These are phyloP conservation scores for Vanessa cardui DNA, from an alignment of 2,888 invertebrate genomes.

Conservation along the genomic window DNA sequence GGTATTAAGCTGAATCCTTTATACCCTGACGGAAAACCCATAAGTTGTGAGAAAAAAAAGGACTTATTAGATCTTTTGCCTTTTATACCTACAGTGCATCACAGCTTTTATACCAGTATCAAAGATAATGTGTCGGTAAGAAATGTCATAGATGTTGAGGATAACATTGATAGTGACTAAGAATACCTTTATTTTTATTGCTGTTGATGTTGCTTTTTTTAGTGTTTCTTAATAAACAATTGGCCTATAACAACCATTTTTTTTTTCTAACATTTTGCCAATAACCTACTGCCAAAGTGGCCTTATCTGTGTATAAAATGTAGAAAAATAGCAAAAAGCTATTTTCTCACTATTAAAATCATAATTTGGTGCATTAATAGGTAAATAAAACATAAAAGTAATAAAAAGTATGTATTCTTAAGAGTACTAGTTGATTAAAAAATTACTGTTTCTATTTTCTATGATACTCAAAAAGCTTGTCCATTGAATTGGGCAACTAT, in stretches of 20 bases:
- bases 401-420: slow-evolving; percentile 13
- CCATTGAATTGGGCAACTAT: slow-evolving; percentile 15
- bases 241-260: slow-evolving; percentile 17
- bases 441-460: slow-evolving; percentile 11
- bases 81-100: slow-evolving; percentile 14
- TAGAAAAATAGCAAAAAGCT: slow-evolving; percentile 21
- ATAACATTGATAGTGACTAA: slow-evolving; percentile 15
- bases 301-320: slow-evolving; percentile 20
- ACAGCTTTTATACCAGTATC: slow-evolving; percentile 11
- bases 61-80: slow-evolving; percentile 13
- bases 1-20: no score
- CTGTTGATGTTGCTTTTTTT: slow-evolving; percentile 13
- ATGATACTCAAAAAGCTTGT: slow-evolving; percentile 15
- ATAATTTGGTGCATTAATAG: slow-evolving; percentile 14
- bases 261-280: slow-evolving; percentile 6
- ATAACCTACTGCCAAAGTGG: slow-evolving; percentile 11
- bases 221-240: slow-evolving; percentile 16
- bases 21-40: no score
- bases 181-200: slow-evolving; percentile 8
- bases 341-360: slow-evolving; percentile 11
- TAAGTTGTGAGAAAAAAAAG: no score
- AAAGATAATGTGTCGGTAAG: slow-evolving; percentile 6
- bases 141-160: slow-evolving; percentile 21
- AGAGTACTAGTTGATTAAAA: slow-evolving; percentile 12
- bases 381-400: slow-evolving; percentile 10